phyloP scores from a whole-genome alignment of 1,140 invertebrate species.

The Drosophila aff. region DNA sequence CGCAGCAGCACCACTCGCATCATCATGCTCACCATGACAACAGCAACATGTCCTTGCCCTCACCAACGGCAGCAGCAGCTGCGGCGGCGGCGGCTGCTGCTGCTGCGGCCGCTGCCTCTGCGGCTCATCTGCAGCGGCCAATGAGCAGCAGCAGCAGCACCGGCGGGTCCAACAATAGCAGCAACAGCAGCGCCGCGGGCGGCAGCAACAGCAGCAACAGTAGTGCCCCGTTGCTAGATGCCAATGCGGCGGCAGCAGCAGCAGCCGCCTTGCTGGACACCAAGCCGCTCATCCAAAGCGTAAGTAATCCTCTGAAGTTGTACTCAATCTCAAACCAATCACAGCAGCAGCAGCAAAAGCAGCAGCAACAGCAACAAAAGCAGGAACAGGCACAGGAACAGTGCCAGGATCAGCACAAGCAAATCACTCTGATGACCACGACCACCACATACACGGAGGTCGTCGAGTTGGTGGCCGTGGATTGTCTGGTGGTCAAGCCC shows the following conservation, averaged over 20 bases:
- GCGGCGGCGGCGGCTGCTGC: constrained; percentile 85
- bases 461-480: constrained; percentile 22
- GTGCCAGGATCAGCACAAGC: neutral
- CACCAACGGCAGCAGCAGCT: constrained; percentile 85
- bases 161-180: constrained; percentile 85
- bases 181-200: constrained; percentile 87
- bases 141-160: constrained; percentile 88
- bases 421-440: constrained; percentile 23
- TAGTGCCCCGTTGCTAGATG: constrained; percentile 56
- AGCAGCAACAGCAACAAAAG: neutral
- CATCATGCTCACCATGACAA: constrained; percentile 87
- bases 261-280: constrained; percentile 79
- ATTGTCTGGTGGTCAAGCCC: constrained; percentile 18
- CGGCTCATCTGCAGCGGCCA: constrained; percentile 85
- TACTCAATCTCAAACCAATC: constrained; percentile 1
- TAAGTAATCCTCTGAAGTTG: constrained; percentile 62
- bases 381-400: constrained; percentile 1
- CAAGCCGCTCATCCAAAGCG: constrained; percentile 85
- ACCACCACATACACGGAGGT: constrained; percentile 31
- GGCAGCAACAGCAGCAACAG: constrained; percentile 85
- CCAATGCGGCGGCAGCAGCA: constrained; percentile 67
- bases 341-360: constrained; percentile 11
- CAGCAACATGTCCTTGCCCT: constrained; percentile 91
- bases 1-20: constrained; percentile 63
- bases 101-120: constrained; percentile 45